Base-by-base conservation (phyloP, 37 sponge, comb jelly and placozoan genomes). In the Diacarnus erythraeanus region DNA sequence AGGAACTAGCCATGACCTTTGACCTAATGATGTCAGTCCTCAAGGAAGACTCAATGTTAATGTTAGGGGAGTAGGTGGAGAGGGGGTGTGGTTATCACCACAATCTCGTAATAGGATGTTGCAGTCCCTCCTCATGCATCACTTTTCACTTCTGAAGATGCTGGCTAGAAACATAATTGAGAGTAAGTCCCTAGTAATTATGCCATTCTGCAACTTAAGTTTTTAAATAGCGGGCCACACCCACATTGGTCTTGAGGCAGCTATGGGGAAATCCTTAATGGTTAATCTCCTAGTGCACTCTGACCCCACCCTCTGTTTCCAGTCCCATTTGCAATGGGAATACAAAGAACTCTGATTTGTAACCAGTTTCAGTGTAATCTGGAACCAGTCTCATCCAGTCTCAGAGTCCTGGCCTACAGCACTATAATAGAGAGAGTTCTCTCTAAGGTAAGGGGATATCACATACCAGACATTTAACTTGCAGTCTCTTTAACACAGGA, bases 111-210 rank as follows among this genome's bases (percentile, higher is more conserved):
- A 60, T 18, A 63, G 64, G 22, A 39, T 63, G 29, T 9, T 41
- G 0, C 47, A 61, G 18, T 26, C 37, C 10, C 65, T 77, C 20
- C 44, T 77, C 25, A 26, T 29, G 0, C 77, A 77, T 21, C 59
- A 42, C 43, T 77, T 77, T 44, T 64, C 64, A 12, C 42, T 77
- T 6, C 37, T 77, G 77, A 77, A 64, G 64, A 77, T 61, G 64
- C 23, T 23, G 30, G 64, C 77, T 25, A 0, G 0, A 18, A 38
- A 29, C 30, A 61, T 64, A 21, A 41, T 26, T 23, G 25, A 77
- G 44, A 64, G 77, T 77, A 64, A 77, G 77, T 36, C 21, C 12
- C 51, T 41, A n/a, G n/a, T n/a, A n/a, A n/a, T n/a, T n/a, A n/a
- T n/a, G n/a, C n/a, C n/a, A n/a, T n/a, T n/a, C n/a, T n/a, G n/a